Evolutionary conservation across 2,797 vertebrate species (phyloP).

Genomic region (Hipposideros larvatus): DNA sequence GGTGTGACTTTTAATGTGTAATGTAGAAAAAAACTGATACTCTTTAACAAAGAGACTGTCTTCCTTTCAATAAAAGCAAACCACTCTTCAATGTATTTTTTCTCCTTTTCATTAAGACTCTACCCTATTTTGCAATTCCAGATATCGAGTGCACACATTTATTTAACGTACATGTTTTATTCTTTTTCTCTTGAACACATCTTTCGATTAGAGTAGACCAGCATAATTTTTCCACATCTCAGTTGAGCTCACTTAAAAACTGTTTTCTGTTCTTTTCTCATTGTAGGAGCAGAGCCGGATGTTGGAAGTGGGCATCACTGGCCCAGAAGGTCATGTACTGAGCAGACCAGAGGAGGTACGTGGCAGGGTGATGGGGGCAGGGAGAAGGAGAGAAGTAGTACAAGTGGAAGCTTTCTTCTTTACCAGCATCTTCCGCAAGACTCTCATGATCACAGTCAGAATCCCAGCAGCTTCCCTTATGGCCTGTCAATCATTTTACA

Average conservation of each 20-base stretch:
- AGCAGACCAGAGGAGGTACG: slow-evolving; percentile 98
- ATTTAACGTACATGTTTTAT: background rate
- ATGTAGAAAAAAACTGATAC: background rate
- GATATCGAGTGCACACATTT: background rate
- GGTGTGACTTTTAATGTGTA: background rate
- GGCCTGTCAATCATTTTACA: background rate
- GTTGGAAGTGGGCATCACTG: slow-evolving; percentile 99
- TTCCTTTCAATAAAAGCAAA: slow-evolving; percentile 8
- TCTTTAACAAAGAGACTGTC: background rate
- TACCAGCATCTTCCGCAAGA: background rate
- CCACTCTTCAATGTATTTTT: background rate
- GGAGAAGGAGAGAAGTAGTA: background rate
- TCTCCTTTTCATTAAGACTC: background rate
- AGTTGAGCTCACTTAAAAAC: background rate
- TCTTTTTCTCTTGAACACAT: background rate
- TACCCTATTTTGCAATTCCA: background rate
- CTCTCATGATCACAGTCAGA: background rate
- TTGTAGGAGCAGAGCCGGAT: slow-evolving; percentile 96
- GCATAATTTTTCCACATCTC: background rate
- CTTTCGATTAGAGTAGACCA: background rate
- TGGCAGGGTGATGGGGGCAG: background rate
- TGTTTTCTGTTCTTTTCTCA: background rate
- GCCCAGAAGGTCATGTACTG: slow-evolving; percentile 97
- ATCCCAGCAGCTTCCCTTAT: background rate
- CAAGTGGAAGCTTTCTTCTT: background rate